Conservation (phyloP, 2,113 vertebrate genomes). For the Pangasianodon hypophthalmus region DNA sequence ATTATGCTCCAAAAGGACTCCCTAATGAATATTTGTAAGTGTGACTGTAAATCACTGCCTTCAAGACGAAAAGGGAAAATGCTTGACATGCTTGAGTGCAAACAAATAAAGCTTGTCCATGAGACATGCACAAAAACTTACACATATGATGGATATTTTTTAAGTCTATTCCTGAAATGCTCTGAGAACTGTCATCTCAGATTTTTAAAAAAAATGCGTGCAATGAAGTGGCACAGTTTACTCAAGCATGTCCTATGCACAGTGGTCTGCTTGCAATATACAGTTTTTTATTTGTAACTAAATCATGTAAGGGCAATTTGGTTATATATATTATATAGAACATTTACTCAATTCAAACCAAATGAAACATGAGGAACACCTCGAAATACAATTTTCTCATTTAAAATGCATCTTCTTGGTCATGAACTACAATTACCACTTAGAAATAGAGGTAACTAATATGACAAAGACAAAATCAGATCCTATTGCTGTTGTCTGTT, state of each 20-base stretch:
- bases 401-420: too few species aligned
- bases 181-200: not conserved
- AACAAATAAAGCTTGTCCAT: not conserved
- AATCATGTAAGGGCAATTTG: too few species aligned
- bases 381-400: too few species aligned
- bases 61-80: not conserved
- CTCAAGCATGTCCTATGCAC: too few species aligned
- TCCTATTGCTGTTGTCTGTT: too few species aligned
- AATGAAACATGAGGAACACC: too few species aligned
- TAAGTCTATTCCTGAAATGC: not conserved
- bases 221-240: not conserved
- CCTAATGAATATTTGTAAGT: not conserved
- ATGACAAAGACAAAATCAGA: too few species aligned
- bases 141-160: not conserved
- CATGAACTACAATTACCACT: too few species aligned
- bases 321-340: too few species aligned
- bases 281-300: not conserved
- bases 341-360: too few species aligned
- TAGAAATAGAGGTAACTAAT: not conserved
- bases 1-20: not conserved
- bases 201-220: not conserved
- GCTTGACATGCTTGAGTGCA: not conserved
- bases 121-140: not conserved
- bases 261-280: not conserved
- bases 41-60: not conserved